Conservation (phyloP, 2,888 invertebrate genomes). For the Metellina segmentata region DNA sequence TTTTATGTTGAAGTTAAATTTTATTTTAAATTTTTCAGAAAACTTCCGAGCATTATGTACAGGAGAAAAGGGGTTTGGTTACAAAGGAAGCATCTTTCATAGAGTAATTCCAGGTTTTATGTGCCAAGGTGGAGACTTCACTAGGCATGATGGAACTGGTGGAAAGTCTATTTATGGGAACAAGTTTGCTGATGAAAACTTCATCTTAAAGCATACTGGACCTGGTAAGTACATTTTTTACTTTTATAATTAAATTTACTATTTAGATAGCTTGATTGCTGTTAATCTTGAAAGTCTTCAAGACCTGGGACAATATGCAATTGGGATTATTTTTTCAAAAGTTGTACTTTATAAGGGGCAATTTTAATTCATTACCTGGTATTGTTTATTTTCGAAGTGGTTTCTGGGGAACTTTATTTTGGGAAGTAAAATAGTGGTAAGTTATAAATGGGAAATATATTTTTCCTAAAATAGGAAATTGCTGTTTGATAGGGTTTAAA, state of each 20-base stretch:
- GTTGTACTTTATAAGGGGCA: background rate
- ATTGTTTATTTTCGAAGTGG: too few relatives aligned
- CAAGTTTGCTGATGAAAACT: conserved; percentile 98
- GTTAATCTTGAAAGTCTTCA: background rate
- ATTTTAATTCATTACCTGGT: background rate
- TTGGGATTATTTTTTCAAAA: background rate
- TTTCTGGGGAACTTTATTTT: too few relatives aligned
- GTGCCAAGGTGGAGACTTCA: conserved; percentile 97
- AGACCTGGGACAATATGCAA: background rate
- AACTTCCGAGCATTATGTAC: conserved; percentile 99
- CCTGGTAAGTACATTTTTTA: conserved; percentile 83
- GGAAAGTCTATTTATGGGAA: conserved; percentile 98
- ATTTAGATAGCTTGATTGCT: background rate
- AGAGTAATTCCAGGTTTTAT: conserved; percentile 98
- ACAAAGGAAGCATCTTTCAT: conserved; percentile 95
- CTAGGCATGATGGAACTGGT: conserved; percentile 90
- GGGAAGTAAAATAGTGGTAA: too few relatives aligned
- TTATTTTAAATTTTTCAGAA: conserved; percentile 82
- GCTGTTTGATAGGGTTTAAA: too few relatives aligned
- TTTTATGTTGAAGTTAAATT: background rate
- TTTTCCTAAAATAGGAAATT: too few relatives aligned
- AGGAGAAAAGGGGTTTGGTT: conserved; percentile 96
- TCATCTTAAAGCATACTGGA: conserved; percentile 95
- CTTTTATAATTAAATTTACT: too few relatives aligned
- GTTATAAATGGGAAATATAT: too few relatives aligned